Base-by-base conservation (phyloP, 1,140 invertebrate genomes). In the Zaprionus africanus region DNA sequence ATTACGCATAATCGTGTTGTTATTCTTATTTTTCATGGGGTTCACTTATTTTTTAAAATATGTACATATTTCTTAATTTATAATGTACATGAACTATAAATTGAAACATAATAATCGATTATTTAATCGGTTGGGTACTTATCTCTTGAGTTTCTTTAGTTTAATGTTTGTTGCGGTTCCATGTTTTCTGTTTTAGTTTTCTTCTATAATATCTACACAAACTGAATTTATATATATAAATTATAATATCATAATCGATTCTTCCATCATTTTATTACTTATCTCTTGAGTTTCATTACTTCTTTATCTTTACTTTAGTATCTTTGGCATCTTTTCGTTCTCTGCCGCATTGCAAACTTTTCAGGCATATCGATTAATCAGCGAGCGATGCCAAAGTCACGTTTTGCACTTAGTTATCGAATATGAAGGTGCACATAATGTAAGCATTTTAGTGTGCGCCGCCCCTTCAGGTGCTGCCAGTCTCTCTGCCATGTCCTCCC, bases 321-420 rank as follows among this genome's bases (percentile, higher is more conserved):
- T 17, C n/a, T 17, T n/a, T 43, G 4, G 19, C 22, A 12, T 49
- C 4, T 49, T 0, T 13, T 51, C 19, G 46, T 46, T 41, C 41
- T 17, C 41, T n/a, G 58, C 38, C 64, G 63, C 75, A 72, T 28
- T 49, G 24, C 13, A 53, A 64, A 59, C 28, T 78, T 58, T 88
- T 88, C 81, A 78, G 81, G 78, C 83, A 78, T 74, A 67, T 64
- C 58, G 19, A 63, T 67, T 87, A 83, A 87, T 87, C 84, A 87
- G 80, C 56, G 34, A 11, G 54, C 69, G 65, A 69, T 34, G 78
- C 58, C 81, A 72, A 67, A 84, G 84, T 87, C 84, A 88, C 84
- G 84, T 87, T 87, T 87, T 84, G 75, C 78, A 88, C 81, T 76
- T 81, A 49, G 65, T 61, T 75, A 75, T 78, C 76, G 64, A 63